Base-by-base conservation (phyloP, 2,113 vertebrate genomes). In the Saccopteryx bilineata region DNA sequence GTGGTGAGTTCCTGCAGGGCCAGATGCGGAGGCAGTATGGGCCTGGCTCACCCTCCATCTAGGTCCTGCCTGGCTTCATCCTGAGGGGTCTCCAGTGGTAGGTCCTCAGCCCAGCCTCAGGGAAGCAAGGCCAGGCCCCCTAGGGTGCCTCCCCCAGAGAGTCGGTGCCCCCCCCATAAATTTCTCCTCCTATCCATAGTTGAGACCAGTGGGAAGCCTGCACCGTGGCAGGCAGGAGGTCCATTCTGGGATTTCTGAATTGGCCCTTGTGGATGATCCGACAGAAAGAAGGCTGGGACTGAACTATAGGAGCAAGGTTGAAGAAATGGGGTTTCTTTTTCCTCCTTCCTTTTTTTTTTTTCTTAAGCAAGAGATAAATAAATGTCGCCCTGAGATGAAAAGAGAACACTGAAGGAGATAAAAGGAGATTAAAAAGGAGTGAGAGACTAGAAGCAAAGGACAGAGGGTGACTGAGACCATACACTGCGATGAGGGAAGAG, bases 361-460 rank as follows among this genome's bases (percentile, higher is more conserved):
- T 83, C 87, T 66, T 54, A 96, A 97, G 92, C 50, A 74, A 92
- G 95, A 97, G 95, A 96, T 96, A 97, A 97, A 96, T 98, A 96
- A 96, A 96, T 92, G 97, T 97, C 52, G 61, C 90, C 86, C 97
- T 0, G 52, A 97, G 98, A 97, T 18, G 76, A 97, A 82, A 96
- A 56, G 96, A 95, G 96, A 96, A 94, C 93, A 52, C 14, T 50
- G 97, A 92, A 72, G 88, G 97, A 97, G 98, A 98, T 98, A 76
- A 98, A 98, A 98, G 96, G 93, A 58, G 9, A 96, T 96, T 91
- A 72, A 86, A 88, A 97, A 94, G 96, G 89, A 92, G 68, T 48
- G 91, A 96, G 96, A 96, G 97, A 96, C 89, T 91, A 85, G 94
- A 87, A 91, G 98, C 97, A 94, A 72, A 97, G 97, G 98, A 98